Evolutionary conservation across 1,140 invertebrate species (phyloP), one percentile per base, ranked within the genome.

Genomic region (Cheumatopsyche charites): DNA sequence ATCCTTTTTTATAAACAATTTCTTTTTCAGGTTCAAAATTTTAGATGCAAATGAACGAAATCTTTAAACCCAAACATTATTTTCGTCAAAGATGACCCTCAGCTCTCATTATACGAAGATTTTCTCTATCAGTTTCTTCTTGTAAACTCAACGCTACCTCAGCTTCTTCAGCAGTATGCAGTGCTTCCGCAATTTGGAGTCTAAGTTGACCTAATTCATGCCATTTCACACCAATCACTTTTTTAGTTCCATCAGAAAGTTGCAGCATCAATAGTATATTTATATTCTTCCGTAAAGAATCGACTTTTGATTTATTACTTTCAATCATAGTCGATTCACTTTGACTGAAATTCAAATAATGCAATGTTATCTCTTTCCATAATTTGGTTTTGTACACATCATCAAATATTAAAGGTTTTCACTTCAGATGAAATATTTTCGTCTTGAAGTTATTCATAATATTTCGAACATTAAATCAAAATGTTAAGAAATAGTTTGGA

Each of bases 11-110:
- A n/a, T n/a, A n/a, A n/a, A n/a, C n/a, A n/a, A 36, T 36, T 4
- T 36, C 9, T 4, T 36, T 36, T 36, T 36, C 29, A 36, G 29
- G 3, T 4, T 36, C 29, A 36, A 36, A n/a, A n/a, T n/a, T n/a
- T n/a, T n/a, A n/a, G n/a, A n/a, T n/a, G n/a, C n/a, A n/a, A n/a
- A n/a, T n/a, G n/a, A n/a, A n/a, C n/a, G n/a, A n/a, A n/a, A n/a
- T n/a, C n/a, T n/a, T n/a, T n/a, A n/a, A n/a, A n/a, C n/a, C n/a
- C n/a, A n/a, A n/a, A n/a, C n/a, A n/a, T n/a, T n/a, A n/a, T n/a
- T 26, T 66, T 45, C 25, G 63, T 68, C 66, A 68, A 17, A 68
- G 23, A 55, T 68, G 66, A 0, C 66, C 66, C 17, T 68, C 66
- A 12, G 66, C 21, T 55, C 47, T 55, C 66, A 68, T 68, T 23